Evolutionary conservation across 2,888 invertebrate species (phyloP), one percentile per base, ranked within the genome.

Genomic region (Dyspetes luteomarginatus): DNA sequence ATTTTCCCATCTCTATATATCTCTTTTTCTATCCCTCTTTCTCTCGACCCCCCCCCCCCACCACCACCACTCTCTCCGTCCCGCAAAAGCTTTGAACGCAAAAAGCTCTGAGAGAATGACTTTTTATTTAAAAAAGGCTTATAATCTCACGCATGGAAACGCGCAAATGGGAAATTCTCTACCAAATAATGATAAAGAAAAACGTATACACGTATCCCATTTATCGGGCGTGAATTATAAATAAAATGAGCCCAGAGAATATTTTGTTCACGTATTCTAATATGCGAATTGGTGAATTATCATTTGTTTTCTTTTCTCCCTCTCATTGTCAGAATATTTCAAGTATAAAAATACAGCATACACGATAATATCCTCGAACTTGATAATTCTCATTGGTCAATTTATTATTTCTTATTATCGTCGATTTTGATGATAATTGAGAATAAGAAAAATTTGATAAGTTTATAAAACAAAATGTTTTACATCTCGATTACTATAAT

Each of bases 21-120:
- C 22, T 62, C 15, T 55, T 4, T 74, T 48, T 56, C 17, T 41
- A 24, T 41, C 58, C 4, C 56, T 24, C 9, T 72, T 12, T 36
- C 24, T 36, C 30, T 26, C n/a, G n/a, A n/a, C n/a, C n/a, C n/a
- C n/a, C n/a, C n/a, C n/a, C n/a, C n/a, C n/a, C n/a, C n/a, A n/a
- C n/a, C n/a, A n/a, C n/a, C n/a, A n/a, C n/a, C n/a, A n/a, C n/a
- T n/a, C n/a, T n/a, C n/a, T 1, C 56, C 41, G 43, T n/a, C 41
- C 43, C 24, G 26, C 41, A 43, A 68, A 19, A 58, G 17, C 15
- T 62, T 58, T 12, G 36, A 12, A 56, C 7, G 19, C 28, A 60
- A 60, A n/a, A n/a, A 60, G 36, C 58, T 19, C 58, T 36, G 41
- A 60, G 30, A 30, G 17, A 58, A 30, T 36, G 41, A 19, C 58